A percentile compares a stretch with the other conserved stretches of the same genome.
phyloP scores from a whole-genome alignment of 2,888 invertebrate genomes.

The Troglohyphantes excavatus region DNA sequence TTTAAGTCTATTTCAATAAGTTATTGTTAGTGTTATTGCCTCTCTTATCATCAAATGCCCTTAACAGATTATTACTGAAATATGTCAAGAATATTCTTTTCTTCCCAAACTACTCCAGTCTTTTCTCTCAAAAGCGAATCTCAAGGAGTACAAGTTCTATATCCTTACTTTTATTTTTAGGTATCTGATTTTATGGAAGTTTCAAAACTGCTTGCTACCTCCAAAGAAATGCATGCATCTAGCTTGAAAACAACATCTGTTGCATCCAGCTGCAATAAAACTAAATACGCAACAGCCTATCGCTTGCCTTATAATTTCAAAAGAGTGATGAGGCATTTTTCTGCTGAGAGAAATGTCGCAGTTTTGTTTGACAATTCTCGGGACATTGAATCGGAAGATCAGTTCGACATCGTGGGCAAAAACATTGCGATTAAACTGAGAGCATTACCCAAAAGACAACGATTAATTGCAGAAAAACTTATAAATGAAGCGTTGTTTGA shows the following conservation, averaged over 20 bases:
- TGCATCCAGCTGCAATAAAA: background rate
- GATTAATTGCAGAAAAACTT: background rate
- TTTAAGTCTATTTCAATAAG: no score
- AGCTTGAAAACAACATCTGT: background rate
- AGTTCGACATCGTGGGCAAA: background rate
- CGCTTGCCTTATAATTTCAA: background rate
- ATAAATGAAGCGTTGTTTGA: background rate
- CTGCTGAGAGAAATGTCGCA: background rate
- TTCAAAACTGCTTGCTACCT: background rate
- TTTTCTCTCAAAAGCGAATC: background rate
- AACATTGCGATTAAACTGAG: background rate
- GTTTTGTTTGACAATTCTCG: background rate
- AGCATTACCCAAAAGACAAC: background rate
- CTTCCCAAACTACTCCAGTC: no score
- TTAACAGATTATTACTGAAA: no score
- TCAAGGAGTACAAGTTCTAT: background rate
- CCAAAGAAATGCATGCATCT: constrained; percentile 1
- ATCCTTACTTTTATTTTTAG: background rate
- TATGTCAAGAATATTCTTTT: no score
- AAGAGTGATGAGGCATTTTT: background rate
- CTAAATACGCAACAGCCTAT: background rate
- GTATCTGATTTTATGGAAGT: constrained; percentile 2
- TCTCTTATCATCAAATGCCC: no score
- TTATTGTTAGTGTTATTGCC: no score
- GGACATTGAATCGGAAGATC: background rate